Conservation (phyloP, 2,113 vertebrate species). For the Pachycephala philippinensis region DNA sequence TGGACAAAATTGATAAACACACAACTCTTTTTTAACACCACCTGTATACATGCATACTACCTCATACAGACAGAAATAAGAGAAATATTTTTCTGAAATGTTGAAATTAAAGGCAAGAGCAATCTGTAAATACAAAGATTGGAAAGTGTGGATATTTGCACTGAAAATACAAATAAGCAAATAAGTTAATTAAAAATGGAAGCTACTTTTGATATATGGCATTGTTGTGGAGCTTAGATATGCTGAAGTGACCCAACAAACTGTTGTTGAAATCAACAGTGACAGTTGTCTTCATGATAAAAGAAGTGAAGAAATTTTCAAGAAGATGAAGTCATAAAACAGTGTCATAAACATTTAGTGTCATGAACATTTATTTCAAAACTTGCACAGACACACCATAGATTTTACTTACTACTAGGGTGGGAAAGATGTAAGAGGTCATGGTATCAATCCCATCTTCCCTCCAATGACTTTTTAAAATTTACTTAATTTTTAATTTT, state of each 20-base stretch:
- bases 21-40: background rate
- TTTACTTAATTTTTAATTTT: background rate
- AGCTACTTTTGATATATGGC: background rate
- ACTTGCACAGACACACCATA: background rate
- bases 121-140: background rate
- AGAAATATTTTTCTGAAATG: background rate
- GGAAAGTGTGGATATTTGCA: background rate
- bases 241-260: background rate
- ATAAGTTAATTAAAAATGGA: background rate
- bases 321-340: background rate
- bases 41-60: background rate
- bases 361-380: background rate
- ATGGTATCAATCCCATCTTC: background rate
- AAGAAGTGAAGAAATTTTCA: background rate
- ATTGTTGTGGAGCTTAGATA: background rate
- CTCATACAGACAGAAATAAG: background rate
- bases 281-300: background rate
- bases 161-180: background rate
- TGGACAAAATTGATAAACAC: background rate
- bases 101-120: background rate
- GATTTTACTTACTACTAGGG: background rate
- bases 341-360: background rate
- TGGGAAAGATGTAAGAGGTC: background rate
- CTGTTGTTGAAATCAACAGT: background rate
- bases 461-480: background rate